Evolutionary conservation across 1,140 invertebrate genomes (phyloP), one percentile per base, ranked within the genome.

Genomic region (Neodiprion pinetum): DNA sequence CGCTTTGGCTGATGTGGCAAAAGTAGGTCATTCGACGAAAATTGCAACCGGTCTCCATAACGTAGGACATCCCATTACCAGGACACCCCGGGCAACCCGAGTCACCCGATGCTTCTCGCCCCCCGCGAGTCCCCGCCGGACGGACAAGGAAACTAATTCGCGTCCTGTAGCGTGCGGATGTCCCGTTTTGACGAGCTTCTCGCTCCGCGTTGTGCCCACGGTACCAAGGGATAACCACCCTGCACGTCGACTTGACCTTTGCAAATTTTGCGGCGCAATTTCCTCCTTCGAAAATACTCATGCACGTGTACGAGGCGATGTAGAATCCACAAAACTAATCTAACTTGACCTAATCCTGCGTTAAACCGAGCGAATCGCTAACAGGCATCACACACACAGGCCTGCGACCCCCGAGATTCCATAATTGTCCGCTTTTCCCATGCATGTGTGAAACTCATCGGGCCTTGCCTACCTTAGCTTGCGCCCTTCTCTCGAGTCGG

Each of bases 21-120:
- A 61, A 61, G 53, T 61, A 61, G 53, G 53, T 61, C 53, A 61
- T 61, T 61, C 53, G 11, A 12, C 53, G 53, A 61, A 61, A 61
- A 61, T 61, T 61, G 53, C 7, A 61, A 61, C 53, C 53, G 53
- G 53, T 61, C n/a, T 61, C 53, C 53, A 61, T 61, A 61, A 61
- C 53, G 53, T 61, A 4, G 53, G 53, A 61, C n/a, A 9, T 61
- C 53, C 53, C 53, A 61, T 61, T 61, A 61, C 53, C 53, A 17
- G 53, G 53, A 61, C 53, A 61, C 53, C 53, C 53, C 53, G 53
- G 53, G 53, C n/a, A 17, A 61, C 53, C n/a, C 53, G 53, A 40
- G 28, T 40, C 28, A 40, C 28, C 11, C 53, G 53, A 61, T 9
- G 11, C 53, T 17, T 61, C 11, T 17, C 11, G n/a, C 53, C n/a